A percentile compares a stretch with the other conserved stretches of the same genome.
Evolutionary conservation across 2,113 vertebrate species (phyloP).

Genomic region (Hymenochirus boettgeri): DNA sequence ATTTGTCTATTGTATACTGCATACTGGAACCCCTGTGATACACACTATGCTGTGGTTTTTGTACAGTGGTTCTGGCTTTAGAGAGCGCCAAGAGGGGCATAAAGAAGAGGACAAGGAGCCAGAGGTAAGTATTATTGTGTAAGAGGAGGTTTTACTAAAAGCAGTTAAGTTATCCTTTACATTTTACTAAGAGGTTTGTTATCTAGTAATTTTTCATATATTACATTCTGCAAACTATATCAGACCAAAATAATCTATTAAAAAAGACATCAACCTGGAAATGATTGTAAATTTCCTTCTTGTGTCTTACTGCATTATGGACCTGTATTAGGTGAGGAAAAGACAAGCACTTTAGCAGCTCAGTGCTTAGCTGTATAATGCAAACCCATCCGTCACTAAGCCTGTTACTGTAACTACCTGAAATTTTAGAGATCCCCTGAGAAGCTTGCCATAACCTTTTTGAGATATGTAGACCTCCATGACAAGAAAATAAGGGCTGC

Average conservation of each 20-base stretch:
- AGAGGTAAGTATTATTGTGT: no score
- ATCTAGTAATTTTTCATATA: no score
- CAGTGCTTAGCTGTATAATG: conserved; percentile 17
- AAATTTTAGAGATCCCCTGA: conserved; percentile 38
- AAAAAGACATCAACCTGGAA: neutral
- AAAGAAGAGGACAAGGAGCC: no score
- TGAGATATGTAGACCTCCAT: conserved; percentile 45
- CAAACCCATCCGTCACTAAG: conserved; percentile 33
- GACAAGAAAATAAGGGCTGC: conserved; percentile 46
- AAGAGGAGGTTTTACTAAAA: no score
- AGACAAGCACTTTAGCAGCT: conserved; percentile 5
- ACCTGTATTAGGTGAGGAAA: conserved; percentile 5
- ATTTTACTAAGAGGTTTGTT: neutral
- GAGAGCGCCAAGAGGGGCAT: no score
- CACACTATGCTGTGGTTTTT: no score
- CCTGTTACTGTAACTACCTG: conserved; percentile 34
- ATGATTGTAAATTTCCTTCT: conserved; percentile 5
- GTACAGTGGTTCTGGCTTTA: no score
- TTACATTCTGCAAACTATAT: neutral
- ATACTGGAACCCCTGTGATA: no score
- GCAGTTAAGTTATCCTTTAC: no score
- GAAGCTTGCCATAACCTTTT: conserved; percentile 39
- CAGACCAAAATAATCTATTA: neutral
- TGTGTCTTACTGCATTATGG: neutral
- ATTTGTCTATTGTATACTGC: no score